Conservation (phyloP, 2,888 invertebrate species). For the Hypselothyrea guttata region DNA sequence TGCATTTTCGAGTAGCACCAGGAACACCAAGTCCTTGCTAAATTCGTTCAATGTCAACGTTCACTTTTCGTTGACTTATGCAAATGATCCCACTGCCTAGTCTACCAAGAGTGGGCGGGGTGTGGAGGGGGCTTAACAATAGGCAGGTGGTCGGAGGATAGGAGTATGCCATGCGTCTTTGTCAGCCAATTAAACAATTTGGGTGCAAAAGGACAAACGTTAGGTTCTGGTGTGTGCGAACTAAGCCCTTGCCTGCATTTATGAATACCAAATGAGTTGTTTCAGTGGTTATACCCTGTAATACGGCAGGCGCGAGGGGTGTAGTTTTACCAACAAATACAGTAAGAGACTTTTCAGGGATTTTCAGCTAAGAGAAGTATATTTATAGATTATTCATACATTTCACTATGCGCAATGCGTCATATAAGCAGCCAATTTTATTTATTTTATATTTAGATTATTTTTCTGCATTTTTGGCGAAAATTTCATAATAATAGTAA, state of each 20-base stretch:
- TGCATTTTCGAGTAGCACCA: slow-evolving; percentile 56
- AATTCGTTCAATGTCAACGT: slow-evolving; percentile 72
- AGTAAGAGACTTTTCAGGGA: too few relatives aligned
- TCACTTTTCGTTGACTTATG: slow-evolving; percentile 70
- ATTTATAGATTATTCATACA: too few relatives aligned
- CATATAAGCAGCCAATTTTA: too few relatives aligned
- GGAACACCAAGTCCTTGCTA: slow-evolving; percentile 44
- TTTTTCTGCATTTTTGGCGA: too few relatives aligned
- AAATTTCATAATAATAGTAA: too few relatives aligned
- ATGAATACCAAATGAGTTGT: slow-evolving; percentile 72
- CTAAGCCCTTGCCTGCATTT: slow-evolving; percentile 58
- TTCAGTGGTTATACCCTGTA: slow-evolving; percentile 31
- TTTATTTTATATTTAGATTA: too few relatives aligned
- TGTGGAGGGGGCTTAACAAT: background rate
- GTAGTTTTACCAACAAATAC: too few relatives aligned
- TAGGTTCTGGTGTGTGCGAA: slow-evolving; percentile 43
- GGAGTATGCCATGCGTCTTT: slow-evolving; percentile 30
- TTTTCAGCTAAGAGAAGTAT: too few relatives aligned
- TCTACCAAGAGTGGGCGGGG: slow-evolving; percentile 14
- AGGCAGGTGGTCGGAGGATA: background rate
- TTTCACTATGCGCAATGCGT: too few relatives aligned
- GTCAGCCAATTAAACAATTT: slow-evolving; percentile 76
- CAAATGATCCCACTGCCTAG: slow-evolving; percentile 47
- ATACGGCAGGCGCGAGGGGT: too few relatives aligned
- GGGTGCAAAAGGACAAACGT: slow-evolving; percentile 51